phyloP scores from a whole-genome alignment of 2,888 invertebrate genomes.

The Prosapia bicincta region DNA sequence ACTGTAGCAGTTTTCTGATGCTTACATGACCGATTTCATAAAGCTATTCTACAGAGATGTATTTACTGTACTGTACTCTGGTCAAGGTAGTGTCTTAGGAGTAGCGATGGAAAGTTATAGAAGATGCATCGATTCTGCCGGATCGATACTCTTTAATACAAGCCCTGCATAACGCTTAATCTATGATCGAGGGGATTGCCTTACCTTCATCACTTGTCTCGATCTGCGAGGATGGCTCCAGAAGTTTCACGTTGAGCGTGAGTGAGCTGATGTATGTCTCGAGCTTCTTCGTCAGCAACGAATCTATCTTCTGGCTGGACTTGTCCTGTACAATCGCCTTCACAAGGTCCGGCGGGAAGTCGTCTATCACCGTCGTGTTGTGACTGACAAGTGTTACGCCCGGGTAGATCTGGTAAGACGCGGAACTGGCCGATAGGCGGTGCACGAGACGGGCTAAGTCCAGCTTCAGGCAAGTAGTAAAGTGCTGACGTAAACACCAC shows the following conservation, averaged over 20 bases:
- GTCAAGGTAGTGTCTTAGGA: no score
- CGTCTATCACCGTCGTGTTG: not conserved
- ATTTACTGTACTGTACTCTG: no score
- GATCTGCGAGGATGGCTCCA: constrained; percentile 62
- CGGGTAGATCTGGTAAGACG: constrained; percentile 61
- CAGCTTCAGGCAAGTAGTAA: constrained; percentile 72
- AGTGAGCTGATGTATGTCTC: constrained; percentile 69
- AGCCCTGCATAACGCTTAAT: no score
- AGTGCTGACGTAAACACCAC: constrained; percentile 59
- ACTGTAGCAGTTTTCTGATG: no score
- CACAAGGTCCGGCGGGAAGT: not conserved
- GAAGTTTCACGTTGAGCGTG: constrained; percentile 65
- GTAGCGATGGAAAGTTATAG: no score
- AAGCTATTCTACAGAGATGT: no score
- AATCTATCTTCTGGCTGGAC: constrained; percentile 61
- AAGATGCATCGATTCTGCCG: no score
- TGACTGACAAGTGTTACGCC: constrained; percentile 64
- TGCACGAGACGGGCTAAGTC: constrained; percentile 75
- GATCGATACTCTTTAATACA: no score
- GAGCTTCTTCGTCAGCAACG: constrained; percentile 67
- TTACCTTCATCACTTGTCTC: no score
- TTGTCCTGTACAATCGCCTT: constrained; percentile 47
- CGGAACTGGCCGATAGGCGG: constrained; percentile 64
- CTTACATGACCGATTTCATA: no score
- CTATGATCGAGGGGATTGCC: no score